Base-by-base conservation (phyloP, 2,113 vertebrate genomes). In the Oenanthe oenanthe region DNA sequence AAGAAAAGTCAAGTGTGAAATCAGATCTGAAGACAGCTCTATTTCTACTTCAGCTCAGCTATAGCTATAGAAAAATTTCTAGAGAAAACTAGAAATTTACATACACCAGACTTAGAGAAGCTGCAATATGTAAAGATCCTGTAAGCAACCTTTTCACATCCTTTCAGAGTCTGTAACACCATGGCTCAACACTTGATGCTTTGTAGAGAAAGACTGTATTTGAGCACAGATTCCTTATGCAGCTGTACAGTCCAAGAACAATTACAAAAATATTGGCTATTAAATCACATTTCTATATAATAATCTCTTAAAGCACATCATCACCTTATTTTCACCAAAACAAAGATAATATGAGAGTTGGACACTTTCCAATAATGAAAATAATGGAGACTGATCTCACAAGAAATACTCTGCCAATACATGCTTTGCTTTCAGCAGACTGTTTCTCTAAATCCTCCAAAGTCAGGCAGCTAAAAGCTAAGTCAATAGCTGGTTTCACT, bases 401-500 rank as follows among this genome's bases (percentile, higher is more conserved):
- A 56, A 74, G n/a, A 61, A 85, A 67, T 40, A 56, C 12, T 86
- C 32, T 10, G 20, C 4, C 8, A 42, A 68, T 9, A 45, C 3
- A 32, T 2, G 16, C 12, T 58, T 80, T 57, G 43, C 60, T 60
- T 65, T 67, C 20, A 67, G 22, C 16, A 67, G 29, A 20, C 45
- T 19, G 17, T 66, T 56, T 60, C 56, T 81, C 22, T 54, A 40
- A 53, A 47, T 57, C 66, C 29, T 54, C 62, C 0, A 0, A 66
- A 66, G 34, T 63, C 57, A 79, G 15, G 62, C 11, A 79, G 25
- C 22, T 75, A 75, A 89, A 70, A 72, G 42, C 43, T 79, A 83
- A 62, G 3, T 17, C 2, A 1, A 0, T 9, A 65, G 17, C 29
- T 54, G 8, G 5, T n/a, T 89, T 75, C 47, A 66, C 4, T 58